Evolutionary conservation across 2,797 vertebrate genomes (phyloP).

Genomic region (Remorina albescens): DNA sequence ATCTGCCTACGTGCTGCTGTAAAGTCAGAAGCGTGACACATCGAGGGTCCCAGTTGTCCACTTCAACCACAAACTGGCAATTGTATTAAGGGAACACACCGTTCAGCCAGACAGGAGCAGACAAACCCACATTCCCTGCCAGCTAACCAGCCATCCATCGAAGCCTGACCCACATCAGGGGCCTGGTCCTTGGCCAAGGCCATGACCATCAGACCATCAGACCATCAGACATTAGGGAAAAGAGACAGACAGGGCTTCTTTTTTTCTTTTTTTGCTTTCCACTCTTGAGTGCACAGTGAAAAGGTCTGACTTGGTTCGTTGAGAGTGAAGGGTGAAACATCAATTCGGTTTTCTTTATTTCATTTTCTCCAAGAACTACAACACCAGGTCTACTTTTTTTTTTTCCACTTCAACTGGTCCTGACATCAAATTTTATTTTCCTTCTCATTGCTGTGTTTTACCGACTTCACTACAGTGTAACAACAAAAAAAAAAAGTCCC

Average conservation of each 20-base stretch:
- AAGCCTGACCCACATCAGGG: constrained; percentile 59
- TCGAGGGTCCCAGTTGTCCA: neutral
- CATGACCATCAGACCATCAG: constrained; percentile 30
- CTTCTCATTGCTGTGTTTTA: constrained; percentile 37
- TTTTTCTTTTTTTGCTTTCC: constrained; percentile 32
- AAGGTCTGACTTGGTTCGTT: constrained; percentile 8
- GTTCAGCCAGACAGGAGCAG: constrained; percentile 37
- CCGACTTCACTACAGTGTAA: constrained; percentile 37
- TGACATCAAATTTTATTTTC: constrained; percentile 33
- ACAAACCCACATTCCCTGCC: constrained; percentile 53
- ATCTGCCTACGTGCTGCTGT: neutral
- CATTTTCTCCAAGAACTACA: constrained; percentile 1
- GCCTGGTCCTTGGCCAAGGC: constrained; percentile 46
- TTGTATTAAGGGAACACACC: constrained; percentile 13
- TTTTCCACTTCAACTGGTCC: constrained; percentile 25
- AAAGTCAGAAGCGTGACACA: neutral
- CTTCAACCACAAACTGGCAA: constrained; percentile 24
- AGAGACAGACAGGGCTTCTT: constrained; percentile 26
- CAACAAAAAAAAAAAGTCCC: constrained; percentile 31
- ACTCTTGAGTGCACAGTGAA: neutral
- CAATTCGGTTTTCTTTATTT: constrained; percentile 17
- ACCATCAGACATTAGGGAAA: constrained; percentile 32
- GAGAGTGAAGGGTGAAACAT: constrained; percentile 1
- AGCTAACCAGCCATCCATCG: constrained; percentile 55
- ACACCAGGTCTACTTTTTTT: constrained; percentile 21